phyloP scores from a whole-genome alignment of 2,113 vertebrate species.

The Blennius ocellaris region DNA sequence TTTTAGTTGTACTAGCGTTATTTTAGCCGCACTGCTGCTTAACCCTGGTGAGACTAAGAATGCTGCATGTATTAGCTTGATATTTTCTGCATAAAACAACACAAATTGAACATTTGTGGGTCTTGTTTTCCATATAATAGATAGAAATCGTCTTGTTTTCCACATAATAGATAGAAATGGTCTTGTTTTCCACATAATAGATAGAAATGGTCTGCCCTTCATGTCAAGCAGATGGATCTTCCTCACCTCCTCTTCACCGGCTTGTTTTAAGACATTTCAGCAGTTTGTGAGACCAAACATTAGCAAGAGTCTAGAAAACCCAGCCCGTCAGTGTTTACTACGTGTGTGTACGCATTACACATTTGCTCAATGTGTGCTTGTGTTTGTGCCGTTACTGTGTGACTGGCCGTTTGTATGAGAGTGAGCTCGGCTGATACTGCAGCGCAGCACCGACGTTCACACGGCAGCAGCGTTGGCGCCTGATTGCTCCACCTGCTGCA shows the following conservation, averaged over 20 bases:
- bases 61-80: not conserved
- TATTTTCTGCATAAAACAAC: not conserved
- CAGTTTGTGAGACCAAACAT: conserved; percentile 32
- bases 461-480: conserved; percentile 19
- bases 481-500: conserved; percentile 33
- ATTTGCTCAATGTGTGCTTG: conserved; percentile 73
- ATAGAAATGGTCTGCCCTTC: too few relatives aligned
- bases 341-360: conserved; percentile 53
- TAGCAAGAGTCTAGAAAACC: not conserved
- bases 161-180: not conserved
- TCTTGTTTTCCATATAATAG: not conserved
- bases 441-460: conserved; percentile 8
- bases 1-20: too few relatives aligned
- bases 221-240: conserved; percentile 7
- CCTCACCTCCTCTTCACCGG: conserved; percentile 3
- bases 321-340: not conserved
- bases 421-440: conserved; percentile 33
- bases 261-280: conserved; percentile 31
- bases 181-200: not conserved
- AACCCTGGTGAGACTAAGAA: too few relatives aligned
- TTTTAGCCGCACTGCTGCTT: too few relatives aligned
- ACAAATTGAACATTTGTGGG: not conserved
- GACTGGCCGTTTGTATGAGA: conserved; percentile 55
- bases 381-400: conserved; percentile 49
- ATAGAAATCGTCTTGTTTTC: too few relatives aligned